Evolutionary conservation across 2,113 vertebrate genomes (phyloP).

Genomic region (Oplegnathus fasciatus): DNA sequence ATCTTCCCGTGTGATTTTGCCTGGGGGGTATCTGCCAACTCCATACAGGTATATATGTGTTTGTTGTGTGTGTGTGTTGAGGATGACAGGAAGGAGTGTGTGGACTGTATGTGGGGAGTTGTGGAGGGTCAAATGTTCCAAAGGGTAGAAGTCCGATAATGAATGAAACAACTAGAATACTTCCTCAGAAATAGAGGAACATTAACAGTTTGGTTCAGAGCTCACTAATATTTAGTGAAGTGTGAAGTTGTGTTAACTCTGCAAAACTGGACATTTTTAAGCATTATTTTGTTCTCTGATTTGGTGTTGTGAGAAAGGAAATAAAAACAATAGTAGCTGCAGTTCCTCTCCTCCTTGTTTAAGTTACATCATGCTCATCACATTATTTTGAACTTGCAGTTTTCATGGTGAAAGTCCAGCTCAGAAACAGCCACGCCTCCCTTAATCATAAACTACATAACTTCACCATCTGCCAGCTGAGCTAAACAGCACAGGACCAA

Average conservation of each 20-base stretch:
- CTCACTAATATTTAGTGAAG: constrained; percentile 1
- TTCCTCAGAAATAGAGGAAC: neutral
- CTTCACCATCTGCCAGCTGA: constrained; percentile 7
- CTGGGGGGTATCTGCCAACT: constrained; percentile 94
- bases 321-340: neutral
- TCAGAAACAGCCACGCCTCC: constrained; percentile 19
- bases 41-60: constrained; percentile 87
- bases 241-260: neutral
- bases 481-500: neutral
- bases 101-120: neutral
- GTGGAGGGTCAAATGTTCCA: neutral
- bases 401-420: constrained; percentile 67
- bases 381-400: constrained; percentile 26
- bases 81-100: constrained; percentile 61
- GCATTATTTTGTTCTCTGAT: neutral
- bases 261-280: neutral
- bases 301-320: neutral
- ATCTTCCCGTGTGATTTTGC: constrained; percentile 93
- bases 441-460: constrained; percentile 69
- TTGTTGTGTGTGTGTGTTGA: neutral
- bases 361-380: neutral
- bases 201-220: constrained; percentile 40
- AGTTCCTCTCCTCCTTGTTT: neutral
- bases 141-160: constrained; percentile 2
- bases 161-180: constrained; percentile 1